Evolutionary conservation across 2,113 vertebrate genomes (phyloP), one percentile per base, ranked within the genome.

Genomic region (Cebidichthys violaceus): DNA sequence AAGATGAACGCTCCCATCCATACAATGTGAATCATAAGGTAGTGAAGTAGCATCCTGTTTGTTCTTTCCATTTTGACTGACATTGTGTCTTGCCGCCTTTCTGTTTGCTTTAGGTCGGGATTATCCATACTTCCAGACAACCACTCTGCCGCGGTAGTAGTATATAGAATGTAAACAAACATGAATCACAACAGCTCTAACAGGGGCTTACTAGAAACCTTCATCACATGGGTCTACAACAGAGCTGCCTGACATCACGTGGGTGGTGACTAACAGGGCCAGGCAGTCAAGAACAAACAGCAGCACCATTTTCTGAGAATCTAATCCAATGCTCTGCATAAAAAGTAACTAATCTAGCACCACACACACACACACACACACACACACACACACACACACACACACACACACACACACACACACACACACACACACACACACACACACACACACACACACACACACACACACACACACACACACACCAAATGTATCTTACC

Each of bases 401-500:
- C 5, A 43, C 18, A 66, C 35, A 73, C 1, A 15, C 29, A 74
- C 5, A 70, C 43, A 17, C 31, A 75, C 3, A 70, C 10, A 29
- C 5, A 43, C 18, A 66, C 35, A 73, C 1, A 15, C 29, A 74
- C 5, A 70, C 41, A 55, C 2, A 35, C 13, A 50, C n/a, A 54
- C 54, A 60, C 3, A 17, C 20, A 75, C 11, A 62, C 20, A 67
- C 50, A 73, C 3, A 6, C 31, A 62, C 11, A n/a, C 9, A 33
- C 20, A 67, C 50, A 67, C 3, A 17, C 31, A 75, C 3, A 70
- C 10, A 29, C 5, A 43, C 18, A 66, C 35, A 73, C 1, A 15
- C 29, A 74, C 5, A 70, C 43, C n/a, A n/a, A n/a, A 50, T 45
- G 0, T 9, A 11, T 45, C 95, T 96, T 93, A 99, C 97, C 97